Conservation (phyloP, 2,888 invertebrate species). For the Chironomus tentans region DNA sequence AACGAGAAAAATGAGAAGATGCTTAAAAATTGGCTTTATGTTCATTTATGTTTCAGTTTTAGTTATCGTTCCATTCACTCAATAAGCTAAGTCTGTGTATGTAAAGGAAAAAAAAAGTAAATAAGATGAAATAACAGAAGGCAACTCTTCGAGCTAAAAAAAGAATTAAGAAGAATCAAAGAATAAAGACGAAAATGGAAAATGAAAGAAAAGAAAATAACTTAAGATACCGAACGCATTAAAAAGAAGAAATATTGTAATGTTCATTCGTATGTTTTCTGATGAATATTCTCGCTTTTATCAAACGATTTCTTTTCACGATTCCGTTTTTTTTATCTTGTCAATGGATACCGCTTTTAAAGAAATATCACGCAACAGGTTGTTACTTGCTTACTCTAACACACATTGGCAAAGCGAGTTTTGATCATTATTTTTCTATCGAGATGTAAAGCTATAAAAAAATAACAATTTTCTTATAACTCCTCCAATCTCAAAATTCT, state of each 20-base stretch:
- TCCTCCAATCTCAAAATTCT: too few species aligned
- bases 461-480: too few species aligned
- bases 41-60: neutral
- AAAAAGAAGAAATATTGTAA: conserved; percentile 14
- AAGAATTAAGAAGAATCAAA: neutral
- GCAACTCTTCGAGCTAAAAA: neutral
- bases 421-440: conserved; percentile 1
- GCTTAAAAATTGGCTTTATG: neutral
- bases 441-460: neutral
- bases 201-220: conserved; percentile 19
- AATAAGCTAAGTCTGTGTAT: neutral
- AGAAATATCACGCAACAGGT: conserved; percentile 8
- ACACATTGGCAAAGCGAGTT: too few species aligned
- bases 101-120: neutral
- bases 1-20: neutral
- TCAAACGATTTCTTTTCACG: conserved; percentile 9
- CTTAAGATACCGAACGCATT: conserved; percentile 25
- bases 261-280: conserved; percentile 16
- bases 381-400: neutral
- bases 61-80: neutral
- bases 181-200: neutral
- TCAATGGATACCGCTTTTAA: neutral
- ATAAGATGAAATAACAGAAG: neutral
- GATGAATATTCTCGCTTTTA: conserved; percentile 14
- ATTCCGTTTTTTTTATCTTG: neutral